Evolutionary conservation across 2,113 vertebrate species (phyloP), one percentile per base, ranked within the genome.

Genomic region (Mellivora capensis): DNA sequence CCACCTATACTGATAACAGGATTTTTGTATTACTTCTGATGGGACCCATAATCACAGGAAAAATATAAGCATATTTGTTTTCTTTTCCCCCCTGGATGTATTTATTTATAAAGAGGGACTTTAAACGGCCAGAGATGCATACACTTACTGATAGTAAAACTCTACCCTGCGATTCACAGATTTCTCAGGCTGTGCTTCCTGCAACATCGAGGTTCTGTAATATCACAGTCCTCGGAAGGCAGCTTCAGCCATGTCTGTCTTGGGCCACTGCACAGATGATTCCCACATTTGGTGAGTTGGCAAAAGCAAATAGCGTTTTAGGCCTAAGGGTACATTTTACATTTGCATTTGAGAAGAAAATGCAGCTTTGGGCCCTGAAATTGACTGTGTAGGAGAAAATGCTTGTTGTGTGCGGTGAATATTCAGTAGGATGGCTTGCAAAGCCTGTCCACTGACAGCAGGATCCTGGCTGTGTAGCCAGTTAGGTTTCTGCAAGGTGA

Each of bases 81-180:
- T 97, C 95, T 97, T 98, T 96, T 95, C 88, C 93, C 90, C 82
- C 67, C 90, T 96, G 85, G 96, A 96, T 93, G 29, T 86, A 94
- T 98, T 98, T 98, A 98, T 97, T 97, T 96, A 96, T 95, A 94
- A 93, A 97, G 94, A 97, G 95, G 96, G 95, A 96, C 85, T 94
- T 88, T 90, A 92, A 93, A 90, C 71, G 94, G 77, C 90, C 87
- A n/a, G 87, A 97, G 95, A 94, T 90, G 77, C 67, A 93, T 27
- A 77, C 59, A 80, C 76, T 97, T 69, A n/a, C 54, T 15, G 84
- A 95, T 71, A 90, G 81, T 97, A 93, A 97, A 96, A 96, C 84
- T 91, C 71, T 11, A 82, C 74, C 84, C 59, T 59, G 49, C 93
- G 97, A 96, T 96, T 96, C 95, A 91, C 96, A 7, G 96, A 92